Evolutionary conservation across 2,888 invertebrate genomes (phyloP).

Genomic region (Petrolisthes manimaculis): DNA sequence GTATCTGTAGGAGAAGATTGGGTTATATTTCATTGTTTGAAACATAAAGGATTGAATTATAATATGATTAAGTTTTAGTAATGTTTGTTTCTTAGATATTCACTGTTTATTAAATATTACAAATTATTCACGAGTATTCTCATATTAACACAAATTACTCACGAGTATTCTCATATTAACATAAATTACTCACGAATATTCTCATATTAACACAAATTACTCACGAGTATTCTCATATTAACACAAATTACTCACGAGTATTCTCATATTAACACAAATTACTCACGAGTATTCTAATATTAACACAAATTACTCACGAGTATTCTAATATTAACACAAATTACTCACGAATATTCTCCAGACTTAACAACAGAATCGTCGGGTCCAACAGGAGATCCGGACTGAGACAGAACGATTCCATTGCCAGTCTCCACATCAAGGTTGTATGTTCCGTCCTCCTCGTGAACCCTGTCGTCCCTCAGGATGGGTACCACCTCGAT

Average conservation of each 20-base stretch:
- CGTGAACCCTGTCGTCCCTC: slow-evolving; percentile 59
- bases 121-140: not conserved
- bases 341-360: slow-evolving; percentile 51
- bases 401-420: slow-evolving; percentile 49
- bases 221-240: too few relatives aligned
- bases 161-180: too few relatives aligned
- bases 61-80: too few relatives aligned
- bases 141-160: too few relatives aligned
- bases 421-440: slow-evolving; percentile 62
- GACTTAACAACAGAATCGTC: slow-evolving; percentile 42
- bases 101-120: too few relatives aligned
- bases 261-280: too few relatives aligned
- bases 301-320: slow-evolving; percentile 30
- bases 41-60: too few relatives aligned
- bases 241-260: too few relatives aligned
- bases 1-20: not conserved
- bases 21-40: not conserved
- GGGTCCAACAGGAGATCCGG: slow-evolving; percentile 45
- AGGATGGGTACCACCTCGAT: slow-evolving; percentile 52
- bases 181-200: slow-evolving; percentile 43
- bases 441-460: slow-evolving; percentile 56
- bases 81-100: too few relatives aligned
- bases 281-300: not conserved
- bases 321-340: slow-evolving; percentile 22
- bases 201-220: too few relatives aligned